These are phyloP conservation scores for Decapterus maruadsi DNA, from an alignment of 2,797 vertebrate genomes.

Conservation along the genomic window DNA sequence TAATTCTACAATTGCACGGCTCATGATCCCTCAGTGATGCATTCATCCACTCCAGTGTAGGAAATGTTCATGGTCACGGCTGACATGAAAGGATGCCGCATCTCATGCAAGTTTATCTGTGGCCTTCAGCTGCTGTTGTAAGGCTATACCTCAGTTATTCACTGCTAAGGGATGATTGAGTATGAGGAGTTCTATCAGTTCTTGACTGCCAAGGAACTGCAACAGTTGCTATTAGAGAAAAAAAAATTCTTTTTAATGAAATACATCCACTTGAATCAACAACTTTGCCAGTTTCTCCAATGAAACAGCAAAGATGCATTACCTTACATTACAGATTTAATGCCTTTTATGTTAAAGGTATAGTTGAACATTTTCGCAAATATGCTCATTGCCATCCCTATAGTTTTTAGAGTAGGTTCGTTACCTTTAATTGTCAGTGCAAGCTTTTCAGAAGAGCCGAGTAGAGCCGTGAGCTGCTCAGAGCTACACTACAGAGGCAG, in stretches of 20 bases:
- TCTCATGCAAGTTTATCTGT: slow-evolving; percentile 1
- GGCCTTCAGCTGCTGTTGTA: not conserved
- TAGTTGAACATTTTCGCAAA: too few relatives aligned
- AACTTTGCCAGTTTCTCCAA: not conserved
- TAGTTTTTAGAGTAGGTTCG: too few relatives aligned
- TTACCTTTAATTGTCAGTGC: too few relatives aligned
- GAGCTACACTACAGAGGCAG: too few relatives aligned
- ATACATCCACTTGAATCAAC: slow-evolving; percentile 4
- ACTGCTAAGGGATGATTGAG: slow-evolving; percentile 6
- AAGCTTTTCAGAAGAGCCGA: too few relatives aligned
- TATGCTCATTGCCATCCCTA: too few relatives aligned
- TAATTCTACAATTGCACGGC: not conserved
- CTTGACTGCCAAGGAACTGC: not conserved
- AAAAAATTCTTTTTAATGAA: slow-evolving; percentile 3
- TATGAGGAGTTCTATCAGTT: not conserved
- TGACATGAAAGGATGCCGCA: not conserved
- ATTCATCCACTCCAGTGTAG: slow-evolving; percentile 13
- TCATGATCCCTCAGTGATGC: slow-evolving; percentile 2
- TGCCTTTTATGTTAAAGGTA: too few relatives aligned
- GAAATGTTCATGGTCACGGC: slow-evolving; percentile 14
- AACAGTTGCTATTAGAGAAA: not conserved
- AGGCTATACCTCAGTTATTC: slow-evolving; percentile 14
- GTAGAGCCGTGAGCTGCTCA: too few relatives aligned
- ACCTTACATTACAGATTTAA: too few relatives aligned
- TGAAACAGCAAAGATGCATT: not conserved